Percentiles rank a stretch among this genome's conserved stretches.
These are phyloP conservation scores for Notechis scutatus DNA, from an alignment of 2,113 vertebrate species.

Conservation along the genomic window DNA sequence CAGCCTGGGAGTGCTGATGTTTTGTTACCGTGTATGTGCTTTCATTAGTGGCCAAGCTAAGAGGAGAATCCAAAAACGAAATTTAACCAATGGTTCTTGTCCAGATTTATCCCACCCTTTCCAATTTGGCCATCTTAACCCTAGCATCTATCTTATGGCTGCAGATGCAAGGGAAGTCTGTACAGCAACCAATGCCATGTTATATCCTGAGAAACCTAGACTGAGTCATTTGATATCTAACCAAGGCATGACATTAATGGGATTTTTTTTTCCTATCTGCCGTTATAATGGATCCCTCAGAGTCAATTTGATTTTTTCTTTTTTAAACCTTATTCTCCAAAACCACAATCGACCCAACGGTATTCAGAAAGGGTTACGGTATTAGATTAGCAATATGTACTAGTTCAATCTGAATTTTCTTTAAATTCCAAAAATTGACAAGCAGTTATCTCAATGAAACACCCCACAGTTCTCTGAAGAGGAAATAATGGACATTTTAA, in stretches of 20 bases:
- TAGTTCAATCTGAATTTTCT: rapidly evolving
- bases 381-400: not conserved
- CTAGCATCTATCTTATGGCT: slow-evolving; percentile 63
- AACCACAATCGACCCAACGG: rapidly evolving
- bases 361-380: not conserved
- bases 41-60: slow-evolving; percentile 21
- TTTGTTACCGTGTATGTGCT: slow-evolving; percentile 39
- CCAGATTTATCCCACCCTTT: slow-evolving; percentile 38
- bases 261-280: not conserved
- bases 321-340: not conserved
- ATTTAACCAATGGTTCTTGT: slow-evolving; percentile 41
- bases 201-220: slow-evolving; percentile 65
- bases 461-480: not conserved
- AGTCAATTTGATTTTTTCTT: not conserved
- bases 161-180: slow-evolving; percentile 49
- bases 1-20: slow-evolving; percentile 27
- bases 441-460: not conserved
- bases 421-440: not conserved
- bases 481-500: slow-evolving; percentile 5
- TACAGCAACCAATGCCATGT: slow-evolving; percentile 55
- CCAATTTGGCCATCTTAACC: slow-evolving; percentile 58
- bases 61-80: slow-evolving; percentile 38
- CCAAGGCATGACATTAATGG: not conserved
- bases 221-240: slow-evolving; percentile 23
- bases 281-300: not conserved